Evolutionary conservation across 2,888 invertebrate species (phyloP).

Genomic region (Polyploca ridens): DNA sequence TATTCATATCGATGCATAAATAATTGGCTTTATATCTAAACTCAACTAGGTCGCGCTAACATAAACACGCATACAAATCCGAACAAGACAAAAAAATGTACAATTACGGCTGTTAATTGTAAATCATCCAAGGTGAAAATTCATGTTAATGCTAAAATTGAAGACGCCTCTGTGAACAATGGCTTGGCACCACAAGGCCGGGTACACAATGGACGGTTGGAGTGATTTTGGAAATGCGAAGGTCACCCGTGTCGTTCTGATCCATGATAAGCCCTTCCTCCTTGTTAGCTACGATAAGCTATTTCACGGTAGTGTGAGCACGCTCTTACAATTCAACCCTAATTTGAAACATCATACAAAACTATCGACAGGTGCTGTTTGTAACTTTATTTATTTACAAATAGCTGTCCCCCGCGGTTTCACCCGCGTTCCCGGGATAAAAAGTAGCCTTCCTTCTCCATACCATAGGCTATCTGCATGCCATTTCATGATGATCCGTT

Average conservation of each 20-base stretch:
- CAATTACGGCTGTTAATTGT: constrained; percentile 57
- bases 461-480: too few relatives aligned
- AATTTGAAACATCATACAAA: not conserved
- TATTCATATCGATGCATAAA: not conserved
- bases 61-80: not conserved
- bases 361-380: constrained; percentile 11
- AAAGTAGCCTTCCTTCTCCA: too few relatives aligned
- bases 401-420: too few relatives aligned
- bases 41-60: constrained; percentile 3
- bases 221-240: constrained; percentile 79
- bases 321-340: constrained; percentile 28
- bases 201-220: constrained; percentile 62
- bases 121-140: constrained; percentile 75
- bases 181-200: constrained; percentile 55
- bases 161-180: constrained; percentile 62
- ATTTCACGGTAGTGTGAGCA: constrained; percentile 67
- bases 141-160: constrained; percentile 68
- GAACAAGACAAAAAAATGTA: constrained; percentile 8
- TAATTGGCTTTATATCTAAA: constrained; percentile 8
- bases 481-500: too few relatives aligned
- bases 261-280: constrained; percentile 70
- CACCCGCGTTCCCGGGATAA: too few relatives aligned
- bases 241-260: constrained; percentile 64
- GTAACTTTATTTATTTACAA: not conserved
- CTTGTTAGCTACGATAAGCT: constrained; percentile 64